phyloP scores from a whole-genome alignment of 2,797 vertebrate genomes.

The Ataeniobius toweri region DNA sequence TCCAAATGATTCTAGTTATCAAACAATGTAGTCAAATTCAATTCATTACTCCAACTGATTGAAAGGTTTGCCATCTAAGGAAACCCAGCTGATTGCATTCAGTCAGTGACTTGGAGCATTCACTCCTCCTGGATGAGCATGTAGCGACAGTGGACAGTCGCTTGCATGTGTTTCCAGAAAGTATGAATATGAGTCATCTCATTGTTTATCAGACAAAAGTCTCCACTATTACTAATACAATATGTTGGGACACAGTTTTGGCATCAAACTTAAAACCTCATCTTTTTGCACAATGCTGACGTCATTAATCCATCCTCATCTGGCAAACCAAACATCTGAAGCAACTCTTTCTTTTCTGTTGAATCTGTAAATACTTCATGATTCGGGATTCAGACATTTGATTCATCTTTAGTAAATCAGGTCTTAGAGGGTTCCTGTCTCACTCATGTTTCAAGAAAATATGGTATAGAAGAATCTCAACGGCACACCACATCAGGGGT shows the following conservation, averaged over 20 bases:
- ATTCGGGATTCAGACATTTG: not conserved
- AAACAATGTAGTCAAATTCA: too few relatives aligned
- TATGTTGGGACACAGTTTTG: not conserved
- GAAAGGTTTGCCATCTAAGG: too few relatives aligned
- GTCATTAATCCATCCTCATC: not conserved
- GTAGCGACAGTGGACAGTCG: too few relatives aligned
- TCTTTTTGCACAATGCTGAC: constrained; percentile 5
- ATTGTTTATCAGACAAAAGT: not conserved
- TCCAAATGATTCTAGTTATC: too few relatives aligned
- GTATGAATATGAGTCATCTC: not conserved
- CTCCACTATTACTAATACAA: not conserved
- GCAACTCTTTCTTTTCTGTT: not conserved
- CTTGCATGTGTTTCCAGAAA: not conserved
- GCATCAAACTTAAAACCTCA: not conserved
- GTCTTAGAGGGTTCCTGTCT: not conserved
- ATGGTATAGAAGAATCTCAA: not conserved
- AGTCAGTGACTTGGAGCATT: too few relatives aligned
- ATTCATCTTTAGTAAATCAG: not conserved
- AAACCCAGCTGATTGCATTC: too few relatives aligned
- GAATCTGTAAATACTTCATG: not conserved
- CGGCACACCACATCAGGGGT: not conserved
- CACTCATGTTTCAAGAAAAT: constrained; percentile 15
- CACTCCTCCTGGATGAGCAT: too few relatives aligned
- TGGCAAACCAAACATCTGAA: not conserved
- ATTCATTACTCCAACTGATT: too few relatives aligned